Base-by-base conservation (phyloP, 2,113 vertebrate genomes). In the Stegostoma tigrinum region DNA sequence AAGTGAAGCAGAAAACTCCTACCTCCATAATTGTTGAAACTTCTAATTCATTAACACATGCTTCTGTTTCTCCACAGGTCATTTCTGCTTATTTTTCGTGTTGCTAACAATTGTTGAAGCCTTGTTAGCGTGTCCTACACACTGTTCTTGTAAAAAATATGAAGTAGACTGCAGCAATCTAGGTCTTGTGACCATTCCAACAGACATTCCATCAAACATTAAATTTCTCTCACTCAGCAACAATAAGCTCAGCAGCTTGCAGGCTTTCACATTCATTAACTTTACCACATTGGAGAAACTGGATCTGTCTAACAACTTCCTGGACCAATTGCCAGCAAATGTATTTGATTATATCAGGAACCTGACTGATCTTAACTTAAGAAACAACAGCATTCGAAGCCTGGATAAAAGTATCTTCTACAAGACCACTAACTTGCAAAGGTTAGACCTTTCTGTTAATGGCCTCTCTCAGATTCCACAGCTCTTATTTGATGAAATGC, bases 261-360 rank as follows among this genome's bases (percentile, higher is more conserved):
- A 98, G 0, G 97, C 97, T 96, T 97, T 97, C 55, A 97, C 98
- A 75, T 99, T 99, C n/a, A 96, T 98, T 97, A 99, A 99, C 97
- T 97, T 99, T 96, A 98, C 98, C 95, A 98, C 98, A 55, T 97
- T 99, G 48, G 98, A 99, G 97, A 98, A 98, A 95, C 96, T 99
- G 97, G 99, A 99, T 96, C 98, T 99, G 95, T 99, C 99, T 95
- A 99, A 99, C 97, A 99, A 99, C 97, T 99, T 99, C 97, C 97
- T 99, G 96, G 99, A 99, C 97, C 98, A 99, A 97, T 98, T 99
- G 80, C 99, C 99, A 6, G 96, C 98, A 27, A 97, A 98, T 78
- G 96, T 99, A 96, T 99, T 99, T 96, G 97, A 97, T 0, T 98
- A 99, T 96, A 98, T 99, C 97, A 97, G 97, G 34, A 99, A 99